These are phyloP conservation scores for Pristionchus mayeri DNA, from an alignment of 2,888 invertebrate genomes.

Conservation along the genomic window DNA sequence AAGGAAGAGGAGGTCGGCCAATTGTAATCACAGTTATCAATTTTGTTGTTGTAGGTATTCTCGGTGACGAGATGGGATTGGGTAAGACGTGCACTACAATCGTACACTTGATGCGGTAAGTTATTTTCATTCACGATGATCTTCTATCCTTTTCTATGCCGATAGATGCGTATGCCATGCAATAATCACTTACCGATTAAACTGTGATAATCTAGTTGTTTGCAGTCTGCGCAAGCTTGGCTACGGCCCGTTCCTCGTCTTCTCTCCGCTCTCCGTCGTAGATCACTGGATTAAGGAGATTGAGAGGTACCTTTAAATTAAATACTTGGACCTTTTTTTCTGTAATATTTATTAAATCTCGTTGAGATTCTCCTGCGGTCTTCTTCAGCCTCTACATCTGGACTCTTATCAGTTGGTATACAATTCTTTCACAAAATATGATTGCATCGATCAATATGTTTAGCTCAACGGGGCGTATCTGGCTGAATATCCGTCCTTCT, in stretches of 20 bases:
- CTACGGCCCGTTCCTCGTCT: slow-evolving; percentile 22
- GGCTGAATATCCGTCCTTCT: neutral
- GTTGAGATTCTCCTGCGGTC: slow-evolving; percentile 10
- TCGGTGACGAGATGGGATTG: slow-evolving; percentile 47
- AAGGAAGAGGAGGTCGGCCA: slow-evolving; percentile 18
- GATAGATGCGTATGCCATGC: too few species aligned
- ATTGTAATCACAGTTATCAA: neutral
- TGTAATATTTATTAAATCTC: neutral
- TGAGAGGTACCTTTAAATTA: slow-evolving; percentile 2
- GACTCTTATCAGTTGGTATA: neutral
- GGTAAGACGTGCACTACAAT: slow-evolving; percentile 45
- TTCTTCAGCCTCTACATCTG: neutral
- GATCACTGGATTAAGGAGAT: slow-evolving; percentile 38
- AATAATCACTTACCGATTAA: too few species aligned
- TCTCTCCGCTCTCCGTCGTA: slow-evolving; percentile 27
- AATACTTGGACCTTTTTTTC: neutral
- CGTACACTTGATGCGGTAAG: slow-evolving; percentile 9
- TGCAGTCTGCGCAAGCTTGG: neutral
- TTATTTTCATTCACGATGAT: neutral
- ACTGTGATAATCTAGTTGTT: too few species aligned
- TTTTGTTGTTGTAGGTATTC: neutral
- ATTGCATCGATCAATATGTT: neutral
- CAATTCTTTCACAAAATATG: neutral
- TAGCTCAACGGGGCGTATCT: neutral
- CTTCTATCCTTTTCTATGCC: too few species aligned